Evolutionary conservation across 2,113 vertebrate species (phyloP).

Genomic region (Scophthalmus maximus): DNA sequence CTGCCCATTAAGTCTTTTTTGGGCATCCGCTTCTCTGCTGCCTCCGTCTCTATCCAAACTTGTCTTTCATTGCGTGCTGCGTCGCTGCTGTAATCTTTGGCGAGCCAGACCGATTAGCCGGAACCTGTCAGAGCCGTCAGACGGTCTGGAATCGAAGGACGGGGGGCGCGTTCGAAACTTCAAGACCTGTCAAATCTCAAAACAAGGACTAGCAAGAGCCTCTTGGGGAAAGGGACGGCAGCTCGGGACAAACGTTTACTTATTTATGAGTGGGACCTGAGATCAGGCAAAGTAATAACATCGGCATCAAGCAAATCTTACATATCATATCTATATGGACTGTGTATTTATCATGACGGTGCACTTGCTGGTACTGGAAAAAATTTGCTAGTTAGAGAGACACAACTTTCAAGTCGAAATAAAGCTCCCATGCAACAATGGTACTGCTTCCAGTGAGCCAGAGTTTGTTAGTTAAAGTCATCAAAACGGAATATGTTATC

Average conservation of each 20-base stretch:
- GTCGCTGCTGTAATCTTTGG: constrained; percentile 17
- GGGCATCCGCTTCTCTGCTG: not conserved
- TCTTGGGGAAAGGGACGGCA: not conserved
- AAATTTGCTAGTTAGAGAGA: no score
- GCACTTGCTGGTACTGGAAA: no score
- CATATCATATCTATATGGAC: no score
- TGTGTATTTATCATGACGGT: no score
- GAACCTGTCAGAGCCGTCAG: not conserved
- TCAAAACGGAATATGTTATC: no score
- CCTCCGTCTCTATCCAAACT: not conserved
- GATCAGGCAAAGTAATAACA: no score
- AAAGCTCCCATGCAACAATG: no score
- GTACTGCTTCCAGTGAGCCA: no score
- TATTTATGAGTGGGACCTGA: not conserved
- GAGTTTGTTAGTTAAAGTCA: no score
- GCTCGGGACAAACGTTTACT: not conserved
- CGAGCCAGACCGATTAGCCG: constrained; percentile 16
- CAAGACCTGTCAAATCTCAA: not conserved
- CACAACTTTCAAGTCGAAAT: no score
- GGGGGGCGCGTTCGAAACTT: not conserved
- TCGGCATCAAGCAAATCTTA: no score
- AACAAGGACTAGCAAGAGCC: not conserved
- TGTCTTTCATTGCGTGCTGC: not conserved
- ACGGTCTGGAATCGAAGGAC: constrained; percentile 1
- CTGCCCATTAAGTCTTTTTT: not conserved